A percentile compares a stretch with the other conserved stretches of the same genome.
These are phyloP conservation scores for Oreortyx pictus DNA, from an alignment of 2,797 vertebrate species.

Conservation along the genomic window DNA sequence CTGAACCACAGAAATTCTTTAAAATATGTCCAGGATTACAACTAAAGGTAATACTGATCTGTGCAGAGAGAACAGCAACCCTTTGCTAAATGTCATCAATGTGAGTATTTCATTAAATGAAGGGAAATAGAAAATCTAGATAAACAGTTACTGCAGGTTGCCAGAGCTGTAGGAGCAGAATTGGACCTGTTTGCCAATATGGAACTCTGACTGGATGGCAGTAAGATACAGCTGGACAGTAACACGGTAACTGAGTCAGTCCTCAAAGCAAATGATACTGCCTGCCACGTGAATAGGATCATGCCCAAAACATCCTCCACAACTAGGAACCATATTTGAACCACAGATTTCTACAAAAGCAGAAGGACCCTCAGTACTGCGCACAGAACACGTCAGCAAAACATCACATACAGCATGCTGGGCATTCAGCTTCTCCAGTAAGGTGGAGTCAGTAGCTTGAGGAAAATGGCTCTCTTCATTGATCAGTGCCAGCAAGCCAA, in stretches of 20 bases:
- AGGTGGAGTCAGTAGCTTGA: constrained; percentile 92
- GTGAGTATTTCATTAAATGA: neutral
- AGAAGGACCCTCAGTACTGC: neutral
- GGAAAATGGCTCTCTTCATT: constrained; percentile 99
- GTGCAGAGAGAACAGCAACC: neutral
- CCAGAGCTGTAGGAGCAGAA: neutral
- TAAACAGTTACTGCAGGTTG: neutral
- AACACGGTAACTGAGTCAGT: neutral
- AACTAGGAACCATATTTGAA: neutral
- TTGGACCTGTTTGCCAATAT: neutral
- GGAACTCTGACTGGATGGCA: neutral
- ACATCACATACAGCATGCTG: constrained; percentile 89
- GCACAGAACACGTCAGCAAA: neutral
- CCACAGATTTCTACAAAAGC: neutral
- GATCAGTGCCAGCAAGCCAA: constrained; percentile 93
- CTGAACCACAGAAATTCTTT: neutral
- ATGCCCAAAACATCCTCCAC: neutral
- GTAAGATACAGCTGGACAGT: neutral
- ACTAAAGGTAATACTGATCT: neutral
- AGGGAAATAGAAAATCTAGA: neutral
- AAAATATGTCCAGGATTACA: neutral
- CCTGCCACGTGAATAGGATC: neutral
- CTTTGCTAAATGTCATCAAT: neutral
- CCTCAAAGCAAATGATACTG: neutral
- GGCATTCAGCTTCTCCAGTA: constrained; percentile 92